Evolutionary conservation across 35 echinoderm and acorn worm species (phyloP), one percentile per base, ranked within the genome.

Genomic region (Chiridota heheva): DNA sequence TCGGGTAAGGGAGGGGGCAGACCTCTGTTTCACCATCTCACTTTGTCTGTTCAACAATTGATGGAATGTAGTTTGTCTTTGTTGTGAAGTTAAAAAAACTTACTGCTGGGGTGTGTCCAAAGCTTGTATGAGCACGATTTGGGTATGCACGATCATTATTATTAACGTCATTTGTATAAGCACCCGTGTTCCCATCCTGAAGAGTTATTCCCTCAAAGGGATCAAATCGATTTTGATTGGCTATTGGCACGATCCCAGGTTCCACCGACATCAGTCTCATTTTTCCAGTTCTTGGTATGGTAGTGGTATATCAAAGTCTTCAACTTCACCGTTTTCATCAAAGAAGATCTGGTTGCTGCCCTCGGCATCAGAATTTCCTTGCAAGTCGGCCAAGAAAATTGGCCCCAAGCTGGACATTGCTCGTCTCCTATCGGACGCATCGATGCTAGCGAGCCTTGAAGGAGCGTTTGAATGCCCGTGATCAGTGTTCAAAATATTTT

Each of bases 251-350:
- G 5, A 17, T 47, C 30, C 27, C 22, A 2, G 18, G n/a, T n/a
- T n/a, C n/a, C n/a, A n/a, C n/a, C n/a, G n/a, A n/a, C n/a, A n/a
- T n/a, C n/a, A n/a, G n/a, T n/a, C n/a, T n/a, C n/a, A 51, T 51
- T 51, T 32, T 33, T 74, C 70, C 27, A 29, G 5, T 74, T 46
- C 70, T 29, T 74, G 70, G 24, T 74, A 74, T 32, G 36, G 47
- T 18, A 47, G 43, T 33, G 70, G 70, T 5, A 74, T 74, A 26
- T 74, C 70, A 74, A 74, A 74, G 38, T 74, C 70, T 33, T 74
- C 44, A n/a, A 51, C 35, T 0, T 17, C 56, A 33, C 70, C 70
- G 56, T 51, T 47, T 46, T 32, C 34, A 31, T 74, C 36, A 1
- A 49, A 32, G 7, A 45, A 74, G 16, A 74, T 74, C 30, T 74